Conservation (phyloP, 2,113 vertebrate species). For the Mobula hypostoma region DNA sequence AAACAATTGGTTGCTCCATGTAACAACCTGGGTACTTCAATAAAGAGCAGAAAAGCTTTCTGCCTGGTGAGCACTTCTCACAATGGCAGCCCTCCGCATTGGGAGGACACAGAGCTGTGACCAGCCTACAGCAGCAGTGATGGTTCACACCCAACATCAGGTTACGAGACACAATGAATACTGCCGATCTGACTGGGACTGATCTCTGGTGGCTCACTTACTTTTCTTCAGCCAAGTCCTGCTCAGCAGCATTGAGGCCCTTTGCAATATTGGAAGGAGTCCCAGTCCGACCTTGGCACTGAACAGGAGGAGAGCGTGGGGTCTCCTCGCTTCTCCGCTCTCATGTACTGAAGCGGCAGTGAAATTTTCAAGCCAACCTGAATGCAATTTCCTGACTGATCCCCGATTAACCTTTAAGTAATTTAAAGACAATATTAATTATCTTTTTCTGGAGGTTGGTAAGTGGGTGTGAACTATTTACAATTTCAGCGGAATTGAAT, state of each 20-base stretch:
- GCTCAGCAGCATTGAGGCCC: not conserved
- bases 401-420: not conserved
- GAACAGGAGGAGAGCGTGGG: not conserved
- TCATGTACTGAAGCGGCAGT: no score
- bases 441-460: not conserved
- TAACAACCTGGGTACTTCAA: no score
- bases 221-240: not conserved
- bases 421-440: slow-evolving; percentile 15
- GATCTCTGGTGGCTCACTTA: not conserved
- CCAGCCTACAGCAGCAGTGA: no score
- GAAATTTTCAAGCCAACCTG: not conserved
- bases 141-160: no score
- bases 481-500: not conserved
- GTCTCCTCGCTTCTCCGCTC: not conserved
- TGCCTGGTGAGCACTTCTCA: no score
- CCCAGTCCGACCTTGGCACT: no score
- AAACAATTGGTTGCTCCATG: no score
- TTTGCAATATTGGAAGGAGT: not conserved
- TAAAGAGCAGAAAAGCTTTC: no score
- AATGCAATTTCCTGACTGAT: not conserved
- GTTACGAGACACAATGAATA: no score
- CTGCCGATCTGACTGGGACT: not conserved
- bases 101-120: no score
- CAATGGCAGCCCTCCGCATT: no score
- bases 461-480: not conserved